These are phyloP conservation scores for Rhinogobio ventralis DNA, from an alignment of 2,797 vertebrate species.

Conservation along the genomic window DNA sequence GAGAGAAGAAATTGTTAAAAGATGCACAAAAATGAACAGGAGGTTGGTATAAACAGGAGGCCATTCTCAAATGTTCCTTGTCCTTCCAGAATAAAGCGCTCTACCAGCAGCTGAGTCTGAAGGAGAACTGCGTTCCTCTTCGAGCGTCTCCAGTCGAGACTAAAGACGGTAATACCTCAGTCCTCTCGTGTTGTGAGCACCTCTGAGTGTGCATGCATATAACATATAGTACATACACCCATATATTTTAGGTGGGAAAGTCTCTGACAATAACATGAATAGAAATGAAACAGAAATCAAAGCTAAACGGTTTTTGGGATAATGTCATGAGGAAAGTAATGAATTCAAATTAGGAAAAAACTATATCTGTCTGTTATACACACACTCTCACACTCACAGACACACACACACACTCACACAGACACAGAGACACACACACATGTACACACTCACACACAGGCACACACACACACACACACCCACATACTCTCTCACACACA, in stretches of 20 bases:
- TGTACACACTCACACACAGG: too few species aligned
- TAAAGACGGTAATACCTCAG: constrained; percentile 86
- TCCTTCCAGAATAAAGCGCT: constrained; percentile 87
- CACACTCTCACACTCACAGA: background rate
- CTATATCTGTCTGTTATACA: too few species aligned
- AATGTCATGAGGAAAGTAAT: background rate
- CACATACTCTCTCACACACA: too few species aligned
- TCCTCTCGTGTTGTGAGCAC: background rate
- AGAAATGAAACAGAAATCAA: background rate
- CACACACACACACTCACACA: too few species aligned
- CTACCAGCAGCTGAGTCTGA: constrained; percentile 94
- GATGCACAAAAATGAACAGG: background rate
- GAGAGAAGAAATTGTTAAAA: constrained; percentile 41
- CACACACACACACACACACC: too few species aligned
- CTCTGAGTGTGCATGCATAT: background rate
- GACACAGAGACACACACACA: too few species aligned
- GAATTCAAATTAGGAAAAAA: background rate
- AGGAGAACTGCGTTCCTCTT: constrained; percentile 90
- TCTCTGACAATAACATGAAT: background rate
- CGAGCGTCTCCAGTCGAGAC: constrained; percentile 82
- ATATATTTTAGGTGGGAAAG: background rate
- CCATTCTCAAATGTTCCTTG: background rate
- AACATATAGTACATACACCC: background rate
- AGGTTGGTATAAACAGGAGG: background rate
- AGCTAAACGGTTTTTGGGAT: background rate